Conservation (phyloP, 2,888 invertebrate species). For the Lithodes maja region DNA sequence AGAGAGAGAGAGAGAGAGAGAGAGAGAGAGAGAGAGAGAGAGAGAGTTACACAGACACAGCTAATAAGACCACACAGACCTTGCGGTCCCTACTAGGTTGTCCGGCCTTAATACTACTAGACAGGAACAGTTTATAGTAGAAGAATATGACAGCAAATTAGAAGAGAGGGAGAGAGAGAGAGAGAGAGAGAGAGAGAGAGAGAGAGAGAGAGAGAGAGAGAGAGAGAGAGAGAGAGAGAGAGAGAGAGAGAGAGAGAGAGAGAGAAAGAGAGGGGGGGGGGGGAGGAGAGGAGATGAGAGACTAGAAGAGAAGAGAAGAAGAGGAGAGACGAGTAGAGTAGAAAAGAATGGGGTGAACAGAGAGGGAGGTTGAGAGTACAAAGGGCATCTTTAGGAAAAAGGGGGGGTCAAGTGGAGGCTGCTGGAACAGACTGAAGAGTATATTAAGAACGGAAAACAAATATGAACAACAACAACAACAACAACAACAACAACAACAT, state of each 20-base stretch:
- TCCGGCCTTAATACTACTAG: too few relatives aligned
- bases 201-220: background rate
- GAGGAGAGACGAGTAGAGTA: background rate
- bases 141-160: background rate
- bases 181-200: background rate
- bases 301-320: background rate
- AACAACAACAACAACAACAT: too few relatives aligned
- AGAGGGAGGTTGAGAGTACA: background rate
- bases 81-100: too few relatives aligned
- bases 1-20: too few relatives aligned
- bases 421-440: background rate
- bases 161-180: background rate
- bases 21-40: too few relatives aligned
- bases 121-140: too few relatives aligned
- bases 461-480: too few relatives aligned
- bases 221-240: background rate
- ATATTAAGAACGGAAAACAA: too few relatives aligned
- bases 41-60: too few relatives aligned
- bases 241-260: background rate
- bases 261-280: constrained; percentile 9
- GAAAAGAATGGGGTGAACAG: background rate
- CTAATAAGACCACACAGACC: too few relatives aligned
- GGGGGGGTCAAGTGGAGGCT: background rate
- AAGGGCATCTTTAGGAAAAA: background rate
- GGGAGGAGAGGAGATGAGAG: background rate